A percentile compares a stretch with the other conserved stretches of the same genome.
phyloP scores from a whole-genome alignment of 2,888 invertebrate species.

The Euproctis similis region DNA sequence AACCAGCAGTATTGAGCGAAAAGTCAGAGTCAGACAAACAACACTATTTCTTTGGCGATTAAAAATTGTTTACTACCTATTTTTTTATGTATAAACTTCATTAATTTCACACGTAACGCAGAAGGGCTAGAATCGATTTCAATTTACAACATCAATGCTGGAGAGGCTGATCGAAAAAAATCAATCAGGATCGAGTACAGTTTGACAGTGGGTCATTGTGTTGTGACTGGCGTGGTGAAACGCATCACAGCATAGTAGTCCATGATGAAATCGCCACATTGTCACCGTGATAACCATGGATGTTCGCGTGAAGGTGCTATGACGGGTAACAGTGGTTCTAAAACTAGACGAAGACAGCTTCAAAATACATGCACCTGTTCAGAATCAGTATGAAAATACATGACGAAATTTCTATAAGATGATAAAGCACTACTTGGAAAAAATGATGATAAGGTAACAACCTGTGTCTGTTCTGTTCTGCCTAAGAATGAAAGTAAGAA shows the following conservation, averaged over 20 bases:
- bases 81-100: conserved; percentile 13
- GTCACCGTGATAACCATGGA: conserved; percentile 54
- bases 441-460: too few species aligned
- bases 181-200: conserved; percentile 64
- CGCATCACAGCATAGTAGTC: conserved; percentile 51
- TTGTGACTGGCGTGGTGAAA: conserved; percentile 60
- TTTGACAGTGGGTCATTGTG: conserved; percentile 63
- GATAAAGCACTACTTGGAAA: too few species aligned
- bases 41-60: too few species aligned
- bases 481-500: too few species aligned
- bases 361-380: too few species aligned
- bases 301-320: conserved; percentile 32
- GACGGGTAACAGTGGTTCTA: conserved; percentile 35
- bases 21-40: too few species aligned
- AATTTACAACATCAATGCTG: conserved; percentile 48
- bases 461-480: too few species aligned
- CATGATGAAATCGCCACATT: conserved; percentile 56
- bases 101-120: conserved; percentile 41
- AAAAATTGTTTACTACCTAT: conserved; percentile 20
- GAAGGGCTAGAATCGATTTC: conserved; percentile 58
- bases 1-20: too few species aligned
- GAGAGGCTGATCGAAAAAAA: conserved; percentile 61
- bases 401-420: too few species aligned
- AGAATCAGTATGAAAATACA: too few species aligned
- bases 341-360: conserved; percentile 25